These are phyloP conservation scores for Reticulitermes lucifugus DNA, from an alignment of 2,888 invertebrate genomes.

Conservation along the genomic window DNA sequence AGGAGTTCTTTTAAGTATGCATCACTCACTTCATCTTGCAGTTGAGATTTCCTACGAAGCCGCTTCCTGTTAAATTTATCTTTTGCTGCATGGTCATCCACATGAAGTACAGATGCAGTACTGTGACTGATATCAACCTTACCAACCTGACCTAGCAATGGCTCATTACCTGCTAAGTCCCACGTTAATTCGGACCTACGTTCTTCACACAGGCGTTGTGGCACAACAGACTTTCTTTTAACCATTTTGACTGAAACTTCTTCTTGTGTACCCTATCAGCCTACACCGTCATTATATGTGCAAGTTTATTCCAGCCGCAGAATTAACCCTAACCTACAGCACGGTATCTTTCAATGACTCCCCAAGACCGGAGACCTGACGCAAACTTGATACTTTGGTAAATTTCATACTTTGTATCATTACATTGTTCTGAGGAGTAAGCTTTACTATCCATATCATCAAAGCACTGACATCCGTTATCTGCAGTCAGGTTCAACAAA, in stretches of 20 bases:
- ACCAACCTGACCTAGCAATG: constrained; percentile 1
- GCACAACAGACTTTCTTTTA: constrained; percentile 24
- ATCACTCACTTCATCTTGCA: constrained; percentile 1
- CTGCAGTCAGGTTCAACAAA: neutral
- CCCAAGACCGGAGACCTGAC: neutral
- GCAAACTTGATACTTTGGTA: neutral
- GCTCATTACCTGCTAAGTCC: neutral
- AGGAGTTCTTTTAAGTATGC: constrained; percentile 12
- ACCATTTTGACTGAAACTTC: constrained; percentile 5
- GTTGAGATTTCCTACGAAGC: neutral
- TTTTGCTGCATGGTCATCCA: neutral
- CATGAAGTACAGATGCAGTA: neutral
- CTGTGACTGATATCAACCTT: neutral
- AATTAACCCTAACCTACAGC: neutral
- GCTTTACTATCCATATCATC: neutral
- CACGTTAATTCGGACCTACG: constrained; percentile 17
- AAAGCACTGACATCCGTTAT: neutral
- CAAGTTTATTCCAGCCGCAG: too few relatives aligned
- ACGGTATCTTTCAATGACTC: neutral
- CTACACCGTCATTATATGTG: neutral
- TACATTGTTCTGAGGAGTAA: neutral
- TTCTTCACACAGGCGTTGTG: constrained; percentile 6
- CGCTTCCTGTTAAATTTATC: neutral
- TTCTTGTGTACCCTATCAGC: neutral
- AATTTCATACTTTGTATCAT: neutral